A percentile compares a stretch with the other conserved stretches of the same genome.
Conservation (phyloP, 1,140 invertebrate genomes). For the Panulirus ornatus region DNA sequence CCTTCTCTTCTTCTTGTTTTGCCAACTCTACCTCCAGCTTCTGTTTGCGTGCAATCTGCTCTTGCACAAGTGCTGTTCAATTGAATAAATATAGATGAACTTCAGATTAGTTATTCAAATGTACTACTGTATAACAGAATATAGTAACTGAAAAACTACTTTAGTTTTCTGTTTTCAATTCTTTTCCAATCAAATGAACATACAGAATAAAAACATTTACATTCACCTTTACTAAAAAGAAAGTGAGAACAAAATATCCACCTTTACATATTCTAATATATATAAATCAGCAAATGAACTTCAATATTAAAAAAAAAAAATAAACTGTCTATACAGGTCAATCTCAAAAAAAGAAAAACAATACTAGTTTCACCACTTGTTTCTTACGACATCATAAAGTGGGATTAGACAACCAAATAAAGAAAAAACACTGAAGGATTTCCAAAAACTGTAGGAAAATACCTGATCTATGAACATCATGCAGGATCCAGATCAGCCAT, state of each 20-base stretch:
- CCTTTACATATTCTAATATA: no score
- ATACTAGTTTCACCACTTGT: background rate
- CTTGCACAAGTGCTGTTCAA: slow-evolving; percentile 35
- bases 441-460: background rate
- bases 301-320: background rate
- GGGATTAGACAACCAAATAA: slow-evolving; percentile 12
- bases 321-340: background rate
- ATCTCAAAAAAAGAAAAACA: background rate
- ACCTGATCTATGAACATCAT: slow-evolving; percentile 32
- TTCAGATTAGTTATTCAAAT: background rate
- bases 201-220: no score
- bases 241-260: no score
- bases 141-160: background rate
- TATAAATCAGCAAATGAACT: no score
- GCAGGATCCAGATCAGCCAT: slow-evolving; percentile 50
- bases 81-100: background rate
- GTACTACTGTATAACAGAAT: background rate
- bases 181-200: background rate
- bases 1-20: slow-evolving; percentile 58
- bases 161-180: background rate
- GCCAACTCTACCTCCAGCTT: slow-evolving; percentile 45
- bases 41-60: slow-evolving; percentile 49
- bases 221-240: no score
- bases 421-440: background rate
- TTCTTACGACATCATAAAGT: background rate